Base-by-base conservation (phyloP, 2,888 invertebrate species). In the Agrotis ipsilon region DNA sequence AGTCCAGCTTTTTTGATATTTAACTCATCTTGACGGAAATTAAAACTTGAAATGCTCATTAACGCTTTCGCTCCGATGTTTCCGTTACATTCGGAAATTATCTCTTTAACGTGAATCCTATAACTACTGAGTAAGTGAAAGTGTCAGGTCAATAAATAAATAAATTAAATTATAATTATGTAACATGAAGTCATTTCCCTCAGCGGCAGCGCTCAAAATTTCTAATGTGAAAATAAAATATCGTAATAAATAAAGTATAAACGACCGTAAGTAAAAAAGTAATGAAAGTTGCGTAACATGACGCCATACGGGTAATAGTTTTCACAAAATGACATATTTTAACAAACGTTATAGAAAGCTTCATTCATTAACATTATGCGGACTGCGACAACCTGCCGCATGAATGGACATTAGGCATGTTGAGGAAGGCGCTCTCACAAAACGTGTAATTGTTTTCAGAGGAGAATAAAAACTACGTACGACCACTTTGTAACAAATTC, bases 11-110 rank as follows among this genome's bases (percentile, higher is more conserved):
- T 82, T 78, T 81, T 68, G 71, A 87, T 69, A 81, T 88, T 87
- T 88, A 87, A 90, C 80, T 85, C 82, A 82, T 90, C 88, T 91
- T 91, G 88, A 88, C 87, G 90, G 89, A 92, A 93, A 93, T 94
- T 92, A 93, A 94, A 93, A 94, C 90, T 92, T 89, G 89, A 88
- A 88, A 91, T 89, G 85, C 89, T 92, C 92, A 94, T 95, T 94
- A 94, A 87, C 87, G 90, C 95, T 95, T 95, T 95, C 95, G 89
- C 94, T 89, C 78, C 73, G 80, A 84, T 86, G 88, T 92, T 93
- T 93, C 94, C 92, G 93, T 93, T 93, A 92, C 87, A 89, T 90
- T 90, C 89, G 81, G 85, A 88, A 87, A 91, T 90, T 92, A 92
- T 91, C 87, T 89, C 87, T 90, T 88, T 88, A 92, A 91, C 88